A percentile compares a stretch with the other conserved stretches of the same genome.
Conservation (phyloP, 2,888 invertebrate species). For the Agonopterix heracliana region DNA sequence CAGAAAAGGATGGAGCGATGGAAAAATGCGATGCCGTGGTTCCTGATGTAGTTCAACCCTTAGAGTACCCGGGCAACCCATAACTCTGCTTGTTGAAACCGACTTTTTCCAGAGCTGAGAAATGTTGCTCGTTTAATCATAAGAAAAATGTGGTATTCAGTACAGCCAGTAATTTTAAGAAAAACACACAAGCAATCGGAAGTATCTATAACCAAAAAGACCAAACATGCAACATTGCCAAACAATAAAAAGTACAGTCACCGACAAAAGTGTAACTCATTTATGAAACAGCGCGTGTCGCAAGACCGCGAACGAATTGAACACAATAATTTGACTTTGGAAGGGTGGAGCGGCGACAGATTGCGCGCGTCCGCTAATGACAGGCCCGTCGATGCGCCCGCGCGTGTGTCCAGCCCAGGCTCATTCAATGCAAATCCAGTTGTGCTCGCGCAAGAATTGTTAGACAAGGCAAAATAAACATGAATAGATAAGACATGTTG, state of each 20-base stretch:
- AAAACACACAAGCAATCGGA: neutral
- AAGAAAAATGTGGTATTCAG: no score
- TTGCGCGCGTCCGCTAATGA: conserved; percentile 67
- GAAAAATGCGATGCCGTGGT: no score
- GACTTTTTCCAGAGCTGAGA: no score
- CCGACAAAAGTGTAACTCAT: conserved; percentile 27
- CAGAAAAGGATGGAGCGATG: no score
- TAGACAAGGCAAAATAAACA: conserved; percentile 45
- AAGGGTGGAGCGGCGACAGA: conserved; percentile 50
- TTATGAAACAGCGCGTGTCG: conserved; percentile 41
- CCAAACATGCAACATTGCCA: neutral
- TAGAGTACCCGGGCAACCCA: no score
- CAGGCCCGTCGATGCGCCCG: conserved; percentile 39
- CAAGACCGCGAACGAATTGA: conserved; percentile 24
- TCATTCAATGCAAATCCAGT: conserved; percentile 70
- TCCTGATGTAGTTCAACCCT: no score
- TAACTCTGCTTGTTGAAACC: no score
- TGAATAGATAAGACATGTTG: conserved; percentile 6
- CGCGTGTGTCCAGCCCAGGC: conserved; percentile 60
- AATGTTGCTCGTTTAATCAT: no score
- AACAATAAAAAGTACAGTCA: conserved; percentile 29
- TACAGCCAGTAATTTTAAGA: neutral
- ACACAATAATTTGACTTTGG: conserved; percentile 58
- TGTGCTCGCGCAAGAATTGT: conserved; percentile 31
- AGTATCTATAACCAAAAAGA: neutral